phyloP scores from a whole-genome alignment of 2,888 invertebrate genomes.

The Ochlodes sylvanus region DNA sequence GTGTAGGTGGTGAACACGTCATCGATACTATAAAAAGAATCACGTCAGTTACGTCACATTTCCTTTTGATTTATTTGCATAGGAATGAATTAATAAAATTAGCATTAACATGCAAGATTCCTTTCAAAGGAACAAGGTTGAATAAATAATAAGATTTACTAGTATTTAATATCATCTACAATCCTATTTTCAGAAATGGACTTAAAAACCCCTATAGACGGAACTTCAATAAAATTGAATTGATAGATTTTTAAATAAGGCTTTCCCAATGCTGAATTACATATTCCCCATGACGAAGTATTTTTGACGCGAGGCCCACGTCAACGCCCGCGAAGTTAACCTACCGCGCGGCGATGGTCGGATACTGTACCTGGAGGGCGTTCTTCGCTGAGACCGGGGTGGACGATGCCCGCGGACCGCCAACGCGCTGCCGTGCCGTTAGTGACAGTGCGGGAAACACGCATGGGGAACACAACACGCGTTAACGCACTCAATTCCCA shows the following conservation, averaged over 20 bases:
- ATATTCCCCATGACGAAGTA: constrained; percentile 38
- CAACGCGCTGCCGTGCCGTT: constrained; percentile 75
- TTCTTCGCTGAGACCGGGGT: constrained; percentile 86
- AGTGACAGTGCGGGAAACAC: constrained; percentile 77
- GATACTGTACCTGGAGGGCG: constrained; percentile 87
- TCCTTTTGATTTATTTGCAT: constrained; percentile 25
- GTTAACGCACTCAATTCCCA: constrained; percentile 72
- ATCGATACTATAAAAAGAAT: constrained; percentile 32
- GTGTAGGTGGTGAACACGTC: constrained; percentile 34
- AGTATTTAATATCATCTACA: too few species aligned
- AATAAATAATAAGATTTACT: neutral
- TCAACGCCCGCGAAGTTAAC: constrained; percentile 43
- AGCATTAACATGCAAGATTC: constrained; percentile 23
- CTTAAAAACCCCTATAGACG: too few species aligned
- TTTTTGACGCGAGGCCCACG: constrained; percentile 53
- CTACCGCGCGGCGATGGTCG: constrained; percentile 80
- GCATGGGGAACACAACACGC: constrained; percentile 79
- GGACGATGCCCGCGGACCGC: constrained; percentile 82
- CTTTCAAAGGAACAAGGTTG: neutral
- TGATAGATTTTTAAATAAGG: too few species aligned
- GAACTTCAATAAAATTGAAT: too few species aligned
- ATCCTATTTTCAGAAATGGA: too few species aligned
- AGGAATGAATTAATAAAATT: constrained; percentile 23
- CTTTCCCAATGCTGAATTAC: too few species aligned
- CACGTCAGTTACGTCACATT: constrained; percentile 31